Evolutionary conservation across 2,888 invertebrate species (phyloP), one percentile per base, ranked within the genome.

Genomic region (Epinotia ramella): DNA sequence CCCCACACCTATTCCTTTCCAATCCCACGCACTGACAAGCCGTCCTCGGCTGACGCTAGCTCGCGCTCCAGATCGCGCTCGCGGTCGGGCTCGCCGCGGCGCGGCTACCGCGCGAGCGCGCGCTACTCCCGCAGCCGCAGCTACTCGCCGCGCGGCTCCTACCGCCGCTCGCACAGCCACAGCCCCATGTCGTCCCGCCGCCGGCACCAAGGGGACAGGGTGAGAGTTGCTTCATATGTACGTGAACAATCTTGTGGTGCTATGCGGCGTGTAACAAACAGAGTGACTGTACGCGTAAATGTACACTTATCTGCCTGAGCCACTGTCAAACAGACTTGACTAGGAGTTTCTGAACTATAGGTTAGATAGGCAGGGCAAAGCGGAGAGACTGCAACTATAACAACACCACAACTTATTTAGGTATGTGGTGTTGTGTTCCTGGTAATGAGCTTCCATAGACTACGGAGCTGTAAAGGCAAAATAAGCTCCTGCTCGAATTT

Each of bases 171-270:
- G 64, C 96, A 96, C 90, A 96, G 97, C 77, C 96, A 96, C 86
- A 97, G 97, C 87, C 97, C 98, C 33, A 97, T 97, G 97, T 97
- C 98, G 53, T 96, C 96, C 80, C 95, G 98, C 78, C 95, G 97
- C 81, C 95, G 98, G 63, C 97, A 98, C 89, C 93, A 95, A 78
- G 97, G 97, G 79, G 97, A 97, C 87, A 95, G 97, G 90, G 96
- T 96, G 92, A 94, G 91, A 78, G 74, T 80, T 71, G 76, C 76
- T 71, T 76, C 75, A 72, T 76, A 76, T 76, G 76, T 76, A 76
- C 72, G 76, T 76, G 66, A 72, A 72, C 76, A 62, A 72, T 57
- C 72, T 76, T 75, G 53, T 59, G 20, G 74, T 70, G 74, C 69
- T 59, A 63, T 16, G 76, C 57, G 70, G 62, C 62, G 76, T 76